These are phyloP conservation scores for Myotis vivesi DNA, from an alignment of 2,797 vertebrate species.

Conservation along the genomic window DNA sequence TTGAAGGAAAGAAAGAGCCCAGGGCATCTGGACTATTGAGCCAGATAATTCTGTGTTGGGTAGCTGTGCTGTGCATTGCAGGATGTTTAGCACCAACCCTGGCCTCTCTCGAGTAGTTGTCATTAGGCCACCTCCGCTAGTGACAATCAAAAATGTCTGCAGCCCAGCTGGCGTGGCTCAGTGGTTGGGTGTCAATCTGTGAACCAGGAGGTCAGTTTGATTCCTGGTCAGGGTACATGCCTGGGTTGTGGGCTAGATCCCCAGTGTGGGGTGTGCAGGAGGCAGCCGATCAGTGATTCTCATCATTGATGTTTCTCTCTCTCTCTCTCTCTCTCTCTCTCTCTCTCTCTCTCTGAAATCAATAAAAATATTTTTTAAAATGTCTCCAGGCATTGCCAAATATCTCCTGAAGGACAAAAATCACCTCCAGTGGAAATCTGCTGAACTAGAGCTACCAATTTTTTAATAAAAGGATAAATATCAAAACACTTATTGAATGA, in stretches of 20 bases:
- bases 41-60: background rate
- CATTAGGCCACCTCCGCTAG: background rate
- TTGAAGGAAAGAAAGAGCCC: background rate
- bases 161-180: too few relatives aligned
- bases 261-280: background rate
- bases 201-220: too few relatives aligned
- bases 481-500: background rate
- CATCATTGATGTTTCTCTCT: background rate
- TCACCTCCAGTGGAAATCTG: background rate
- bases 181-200: too few relatives aligned
- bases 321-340: background rate
- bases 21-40: background rate
- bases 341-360: background rate
- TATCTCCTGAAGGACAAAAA: background rate
- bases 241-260: too few relatives aligned
- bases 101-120: background rate
- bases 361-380: background rate
- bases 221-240: too few relatives aligned
- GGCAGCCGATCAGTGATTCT: background rate
- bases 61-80: background rate
- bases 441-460: background rate
- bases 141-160: background rate
- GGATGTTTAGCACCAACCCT: background rate
- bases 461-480: background rate
- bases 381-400: background rate